Conservation (phyloP, 2,113 vertebrate genomes). For the Ptilonorhynchus violaceus region DNA sequence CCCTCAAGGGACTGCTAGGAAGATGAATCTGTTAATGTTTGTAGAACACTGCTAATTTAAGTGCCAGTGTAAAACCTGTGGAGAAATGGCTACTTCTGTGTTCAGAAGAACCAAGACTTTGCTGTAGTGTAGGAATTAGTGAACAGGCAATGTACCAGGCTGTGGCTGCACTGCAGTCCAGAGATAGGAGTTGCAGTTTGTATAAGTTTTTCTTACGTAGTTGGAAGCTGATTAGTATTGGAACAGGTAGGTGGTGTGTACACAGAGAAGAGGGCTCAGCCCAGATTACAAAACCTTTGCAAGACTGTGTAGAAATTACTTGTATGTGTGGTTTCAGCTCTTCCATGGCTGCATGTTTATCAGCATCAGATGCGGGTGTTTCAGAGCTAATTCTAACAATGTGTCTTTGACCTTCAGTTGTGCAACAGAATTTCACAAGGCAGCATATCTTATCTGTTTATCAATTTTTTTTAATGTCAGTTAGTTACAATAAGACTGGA, state of each 20-base stretch:
- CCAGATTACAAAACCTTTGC: not conserved
- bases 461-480: not conserved
- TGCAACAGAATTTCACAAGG: not conserved
- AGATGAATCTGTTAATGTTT: not conserved
- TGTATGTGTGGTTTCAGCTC: not conserved
- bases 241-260: not conserved
- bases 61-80: not conserved
- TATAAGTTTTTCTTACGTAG: not conserved
- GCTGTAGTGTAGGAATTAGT: not conserved
- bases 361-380: not conserved
- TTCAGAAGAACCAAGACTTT: not conserved
- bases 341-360: not conserved
- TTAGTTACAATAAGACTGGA: not conserved
- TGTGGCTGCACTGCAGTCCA: not conserved
- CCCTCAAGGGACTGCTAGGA: not conserved
- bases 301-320: not conserved
- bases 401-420: not conserved
- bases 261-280: not conserved
- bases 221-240: not conserved
- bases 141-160: not conserved
- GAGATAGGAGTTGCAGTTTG: not conserved
- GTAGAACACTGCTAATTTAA: not conserved
- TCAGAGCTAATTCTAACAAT: not conserved
- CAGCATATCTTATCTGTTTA: not conserved
- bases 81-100: not conserved